A percentile compares a stretch with the other conserved stretches of the same genome.
Evolutionary conservation across 2,113 vertebrate genomes (phyloP).

Genomic region (Podarcis muralis): DNA sequence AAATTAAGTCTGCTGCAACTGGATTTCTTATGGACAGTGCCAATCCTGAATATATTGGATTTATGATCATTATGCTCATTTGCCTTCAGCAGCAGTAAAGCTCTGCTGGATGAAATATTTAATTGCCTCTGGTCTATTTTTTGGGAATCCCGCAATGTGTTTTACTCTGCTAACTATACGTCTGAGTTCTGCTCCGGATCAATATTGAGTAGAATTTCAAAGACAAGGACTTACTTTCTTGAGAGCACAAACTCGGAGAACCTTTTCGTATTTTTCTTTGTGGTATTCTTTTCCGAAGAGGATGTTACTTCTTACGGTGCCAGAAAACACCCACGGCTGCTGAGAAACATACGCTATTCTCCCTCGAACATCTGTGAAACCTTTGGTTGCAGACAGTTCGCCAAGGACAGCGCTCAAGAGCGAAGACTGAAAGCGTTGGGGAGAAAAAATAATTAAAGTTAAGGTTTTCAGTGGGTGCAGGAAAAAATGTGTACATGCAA

Average conservation of each 20-base stretch:
- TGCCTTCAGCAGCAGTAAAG: too few species aligned
- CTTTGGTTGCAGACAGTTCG: constrained; percentile 84
- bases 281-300: constrained; percentile 92
- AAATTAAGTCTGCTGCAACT: too few species aligned
- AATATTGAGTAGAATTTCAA: too few species aligned
- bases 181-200: too few species aligned
- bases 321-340: constrained; percentile 95
- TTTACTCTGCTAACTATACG: too few species aligned
- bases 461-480: neutral
- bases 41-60: too few species aligned
- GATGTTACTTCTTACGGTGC: constrained; percentile 94
- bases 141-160: too few species aligned
- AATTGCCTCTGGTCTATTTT: too few species aligned
- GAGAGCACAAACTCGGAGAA: constrained; percentile 90
- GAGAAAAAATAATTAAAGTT: neutral
- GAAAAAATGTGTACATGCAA: neutral
- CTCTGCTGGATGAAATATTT: too few species aligned
- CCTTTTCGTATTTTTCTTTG: constrained; percentile 86
- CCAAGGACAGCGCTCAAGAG: constrained; percentile 89
- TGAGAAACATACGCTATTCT: constrained; percentile 90
- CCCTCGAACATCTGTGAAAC: constrained; percentile 83
- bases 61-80: too few species aligned
- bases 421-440: constrained; percentile 81
- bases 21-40: too few species aligned
- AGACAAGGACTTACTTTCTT: constrained; percentile 80